These are phyloP conservation scores for Brachionichthys hirsutus DNA, from an alignment of 2,113 vertebrate genomes.

Conservation along the genomic window DNA sequence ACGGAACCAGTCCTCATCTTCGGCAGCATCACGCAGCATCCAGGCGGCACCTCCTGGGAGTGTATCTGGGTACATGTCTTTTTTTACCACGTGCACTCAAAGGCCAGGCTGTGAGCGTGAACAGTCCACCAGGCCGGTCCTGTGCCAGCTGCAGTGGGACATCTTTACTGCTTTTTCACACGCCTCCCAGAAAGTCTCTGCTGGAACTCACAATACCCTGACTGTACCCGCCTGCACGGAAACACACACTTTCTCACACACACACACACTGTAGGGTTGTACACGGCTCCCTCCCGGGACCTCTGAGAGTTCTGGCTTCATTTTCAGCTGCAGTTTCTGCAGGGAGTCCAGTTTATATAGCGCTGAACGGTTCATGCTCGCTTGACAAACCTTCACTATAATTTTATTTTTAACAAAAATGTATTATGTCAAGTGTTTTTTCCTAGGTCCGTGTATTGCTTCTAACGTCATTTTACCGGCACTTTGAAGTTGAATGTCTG, in stretches of 20 bases:
- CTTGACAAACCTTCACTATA: too few species aligned
- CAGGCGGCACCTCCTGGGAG: slow-evolving; percentile 9
- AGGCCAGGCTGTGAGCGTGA: slow-evolving; percentile 40
- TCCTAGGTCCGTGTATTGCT: too few species aligned
- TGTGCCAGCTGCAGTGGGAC: slow-evolving; percentile 66
- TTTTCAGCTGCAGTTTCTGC: slow-evolving; percentile 44
- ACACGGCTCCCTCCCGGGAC: slow-evolving; percentile 44
- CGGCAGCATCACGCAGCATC: slow-evolving; percentile 20
- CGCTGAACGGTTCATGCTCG: slow-evolving; percentile 3
- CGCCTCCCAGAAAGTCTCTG: slow-evolving; percentile 48
- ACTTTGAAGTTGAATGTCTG: too few species aligned
- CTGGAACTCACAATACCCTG: slow-evolving; percentile 61
- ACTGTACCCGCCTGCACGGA: slow-evolving; percentile 54
- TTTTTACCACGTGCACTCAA: slow-evolving; percentile 37
- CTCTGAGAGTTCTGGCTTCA: slow-evolving; percentile 42
- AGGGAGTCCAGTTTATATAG: slow-evolving; percentile 9
- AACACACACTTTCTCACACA: slow-evolving; percentile 40
- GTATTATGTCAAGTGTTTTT: too few species aligned
- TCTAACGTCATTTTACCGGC: too few species aligned
- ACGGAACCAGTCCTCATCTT: slow-evolving; percentile 8
- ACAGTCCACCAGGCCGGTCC: slow-evolving; percentile 59
- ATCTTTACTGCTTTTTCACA: slow-evolving; percentile 74
- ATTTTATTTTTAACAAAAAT: too few species aligned
- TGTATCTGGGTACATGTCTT: slow-evolving; percentile 10
- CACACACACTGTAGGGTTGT: slow-evolving; percentile 36